A percentile compares a stretch with the other conserved stretches of the same genome.
Evolutionary conservation across 2,113 vertebrate species (phyloP).

Genomic region (Myrmecobius fasciatus): DNA sequence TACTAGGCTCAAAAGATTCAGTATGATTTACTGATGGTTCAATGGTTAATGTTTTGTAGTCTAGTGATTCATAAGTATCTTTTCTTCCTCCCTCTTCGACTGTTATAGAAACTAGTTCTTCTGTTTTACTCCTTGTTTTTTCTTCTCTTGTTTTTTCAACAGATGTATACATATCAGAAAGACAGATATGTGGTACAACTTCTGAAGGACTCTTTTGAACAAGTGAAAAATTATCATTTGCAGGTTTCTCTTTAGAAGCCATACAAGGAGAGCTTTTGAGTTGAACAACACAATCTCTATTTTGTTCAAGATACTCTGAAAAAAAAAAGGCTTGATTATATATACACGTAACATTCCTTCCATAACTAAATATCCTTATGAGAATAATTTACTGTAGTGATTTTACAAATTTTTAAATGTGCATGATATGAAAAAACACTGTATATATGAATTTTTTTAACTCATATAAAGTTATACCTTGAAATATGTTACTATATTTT

Average conservation of each 20-base stretch:
- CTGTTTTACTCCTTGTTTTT: slow-evolving; percentile 61
- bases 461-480: not conserved
- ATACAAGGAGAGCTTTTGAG: slow-evolving; percentile 27
- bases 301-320: slow-evolving; percentile 79
- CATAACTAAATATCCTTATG: too few species aligned
- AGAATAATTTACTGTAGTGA: too few species aligned
- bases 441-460: too few species aligned
- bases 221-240: slow-evolving; percentile 34
- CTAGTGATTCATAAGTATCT: slow-evolving; percentile 39
- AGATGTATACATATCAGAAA: slow-evolving; percentile 41
- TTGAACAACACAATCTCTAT: slow-evolving; percentile 15
- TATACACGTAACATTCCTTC: too few species aligned
- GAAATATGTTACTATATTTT: not conserved
- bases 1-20: slow-evolving; percentile 8
- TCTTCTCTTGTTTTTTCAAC: slow-evolving; percentile 54
- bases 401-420: too few species aligned
- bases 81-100: slow-evolving; percentile 54
- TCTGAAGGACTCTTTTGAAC: slow-evolving; percentile 48
- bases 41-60: slow-evolving; percentile 14
- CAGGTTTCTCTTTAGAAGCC: slow-evolving; percentile 42
- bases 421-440: too few species aligned
- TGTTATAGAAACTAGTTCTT: slow-evolving; percentile 60
- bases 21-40: slow-evolving; percentile 53
- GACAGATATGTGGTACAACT: slow-evolving; percentile 33
- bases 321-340: slow-evolving; percentile 59